A percentile compares a stretch with the other conserved stretches of the same genome.
Evolutionary conservation across 2,113 vertebrate species (phyloP).

Genomic region (Barbus barbus): DNA sequence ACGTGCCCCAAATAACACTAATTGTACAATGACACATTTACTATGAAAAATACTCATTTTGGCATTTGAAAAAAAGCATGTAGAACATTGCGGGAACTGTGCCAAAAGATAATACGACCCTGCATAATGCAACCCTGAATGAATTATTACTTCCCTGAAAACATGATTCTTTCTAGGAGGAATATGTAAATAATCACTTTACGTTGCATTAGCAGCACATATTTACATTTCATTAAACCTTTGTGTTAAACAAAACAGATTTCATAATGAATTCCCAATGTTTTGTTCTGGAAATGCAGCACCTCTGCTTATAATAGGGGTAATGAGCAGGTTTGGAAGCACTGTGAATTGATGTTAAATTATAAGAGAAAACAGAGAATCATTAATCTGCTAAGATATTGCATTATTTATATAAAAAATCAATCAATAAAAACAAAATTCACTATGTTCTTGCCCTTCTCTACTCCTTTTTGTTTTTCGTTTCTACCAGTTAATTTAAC

Average conservation of each 20-base stretch:
- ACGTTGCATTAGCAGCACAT: not conserved
- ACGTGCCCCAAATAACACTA: not conserved
- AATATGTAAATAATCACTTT: constrained; percentile 8
- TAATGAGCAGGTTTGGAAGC: not conserved
- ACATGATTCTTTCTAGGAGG: not conserved
- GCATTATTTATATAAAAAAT: not conserved
- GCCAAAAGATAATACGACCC: constrained; percentile 1
- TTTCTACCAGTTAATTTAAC: not conserved
- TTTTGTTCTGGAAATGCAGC: not conserved
- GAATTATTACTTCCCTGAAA: not conserved
- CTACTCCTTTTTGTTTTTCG: not conserved
- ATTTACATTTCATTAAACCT: constrained; percentile 7
- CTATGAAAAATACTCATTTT: constrained; percentile 10
- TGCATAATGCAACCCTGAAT: not conserved
- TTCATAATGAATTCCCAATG: not conserved
- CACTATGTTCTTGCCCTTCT: not conserved
- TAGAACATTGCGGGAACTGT: not conserved
- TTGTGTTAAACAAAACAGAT: constrained; percentile 16
- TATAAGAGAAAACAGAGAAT: not conserved
- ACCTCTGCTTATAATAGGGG: not conserved
- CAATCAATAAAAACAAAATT: not conserved
- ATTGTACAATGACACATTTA: not conserved
- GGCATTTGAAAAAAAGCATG: not conserved
- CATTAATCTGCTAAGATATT: not conserved
- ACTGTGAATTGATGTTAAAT: not conserved